Evolutionary conservation across 2,797 vertebrate species (phyloP).

Genomic region (Garrulus glandarius): DNA sequence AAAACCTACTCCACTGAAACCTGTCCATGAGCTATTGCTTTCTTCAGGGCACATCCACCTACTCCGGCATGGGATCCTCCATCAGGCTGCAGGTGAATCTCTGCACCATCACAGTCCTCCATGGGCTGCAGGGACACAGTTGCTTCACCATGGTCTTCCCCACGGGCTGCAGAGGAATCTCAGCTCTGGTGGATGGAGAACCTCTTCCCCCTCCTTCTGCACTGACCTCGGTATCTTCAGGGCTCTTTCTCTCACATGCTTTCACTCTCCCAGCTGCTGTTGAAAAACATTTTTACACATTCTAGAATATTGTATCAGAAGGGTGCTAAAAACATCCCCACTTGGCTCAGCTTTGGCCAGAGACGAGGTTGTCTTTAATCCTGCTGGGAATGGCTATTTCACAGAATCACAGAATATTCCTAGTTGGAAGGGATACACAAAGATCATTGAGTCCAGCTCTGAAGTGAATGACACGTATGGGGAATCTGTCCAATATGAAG

Average conservation of each 20-base stretch:
- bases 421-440: not conserved
- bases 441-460: not conserved
- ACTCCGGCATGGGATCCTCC: fast-evolving
- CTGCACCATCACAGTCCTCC: not conserved
- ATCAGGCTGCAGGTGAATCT: not conserved
- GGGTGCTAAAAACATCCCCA: fast-evolving
- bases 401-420: not conserved
- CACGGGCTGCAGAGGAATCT: not conserved
- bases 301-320: not conserved
- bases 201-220: not conserved
- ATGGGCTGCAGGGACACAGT: not conserved
- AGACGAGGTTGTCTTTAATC: not conserved
- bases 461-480: not conserved
- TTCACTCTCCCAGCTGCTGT: not conserved
- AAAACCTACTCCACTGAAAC: not conserved
- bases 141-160: not conserved
- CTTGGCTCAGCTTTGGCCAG: not conserved
- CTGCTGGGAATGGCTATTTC: not conserved
- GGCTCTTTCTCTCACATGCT: not conserved
- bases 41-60: not conserved
- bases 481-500: not conserved
- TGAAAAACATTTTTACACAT: not conserved
- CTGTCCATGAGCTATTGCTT: not conserved
- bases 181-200: not conserved
- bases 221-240: not conserved